Evolutionary conservation across 2,888 invertebrate genomes (phyloP).

Genomic region (Litoditis marina): DNA sequence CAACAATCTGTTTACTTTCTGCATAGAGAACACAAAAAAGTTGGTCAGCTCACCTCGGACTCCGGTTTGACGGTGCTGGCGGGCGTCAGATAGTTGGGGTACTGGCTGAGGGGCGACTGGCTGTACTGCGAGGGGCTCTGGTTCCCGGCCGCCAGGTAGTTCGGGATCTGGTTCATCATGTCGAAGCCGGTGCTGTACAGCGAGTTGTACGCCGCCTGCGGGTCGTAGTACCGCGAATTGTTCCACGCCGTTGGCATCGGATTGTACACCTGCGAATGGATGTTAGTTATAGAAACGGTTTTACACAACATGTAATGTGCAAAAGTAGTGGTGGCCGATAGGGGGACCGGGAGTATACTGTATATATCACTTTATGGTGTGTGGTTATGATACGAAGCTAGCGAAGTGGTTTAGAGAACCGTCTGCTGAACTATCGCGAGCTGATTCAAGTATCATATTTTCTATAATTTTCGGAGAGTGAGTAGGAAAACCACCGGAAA

Average conservation of each 20-base stretch:
- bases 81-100: slow-evolving; percentile 38
- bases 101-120: slow-evolving; percentile 34
- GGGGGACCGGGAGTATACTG: too few relatives aligned
- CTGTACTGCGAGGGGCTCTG: slow-evolving; percentile 28
- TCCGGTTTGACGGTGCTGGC: slow-evolving; percentile 22
- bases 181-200: slow-evolving; percentile 17
- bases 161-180: slow-evolving; percentile 31
- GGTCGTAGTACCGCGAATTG: slow-evolving; percentile 23
- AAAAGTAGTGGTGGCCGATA: too few relatives aligned
- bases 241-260: slow-evolving; percentile 28
- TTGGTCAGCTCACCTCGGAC: slow-evolving; percentile 32
- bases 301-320: too few relatives aligned
- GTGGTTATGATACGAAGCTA: too few relatives aligned
- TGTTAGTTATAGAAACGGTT: neutral
- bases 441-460: too few relatives aligned
- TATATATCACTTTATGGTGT: too few relatives aligned
- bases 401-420: too few relatives aligned
- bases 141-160: slow-evolving; percentile 17
- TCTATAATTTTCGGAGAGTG: too few relatives aligned
- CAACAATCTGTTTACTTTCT: too few relatives aligned
- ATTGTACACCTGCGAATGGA: slow-evolving; percentile 26
- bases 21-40: too few relatives aligned
- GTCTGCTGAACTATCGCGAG: too few relatives aligned
- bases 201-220: slow-evolving; percentile 8
- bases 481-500: too few relatives aligned